Percentiles rank a stretch among this genome's conserved stretches.
phyloP scores from a whole-genome alignment of 2,888 invertebrate genomes.

The Barypeithes pellucidus region DNA sequence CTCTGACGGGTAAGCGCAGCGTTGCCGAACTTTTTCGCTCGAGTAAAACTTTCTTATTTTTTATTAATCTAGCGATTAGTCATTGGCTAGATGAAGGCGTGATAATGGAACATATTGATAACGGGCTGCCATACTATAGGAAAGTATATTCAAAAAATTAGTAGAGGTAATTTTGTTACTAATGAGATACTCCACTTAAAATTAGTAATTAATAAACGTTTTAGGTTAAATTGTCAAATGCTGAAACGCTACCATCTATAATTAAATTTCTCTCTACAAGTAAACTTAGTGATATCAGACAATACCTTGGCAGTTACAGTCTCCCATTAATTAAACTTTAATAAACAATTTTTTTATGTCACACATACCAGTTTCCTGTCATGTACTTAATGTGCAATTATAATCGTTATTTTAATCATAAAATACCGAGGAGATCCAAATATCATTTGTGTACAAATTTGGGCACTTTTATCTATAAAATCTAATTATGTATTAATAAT shows the following conservation, averaged over 20 bases:
- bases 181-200: too few relatives aligned
- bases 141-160: too few relatives aligned
- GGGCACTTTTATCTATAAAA: neutral
- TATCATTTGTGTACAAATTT: neutral
- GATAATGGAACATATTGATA: too few relatives aligned
- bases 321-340: slow-evolving; percentile 1
- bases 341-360: slow-evolving; percentile 24
- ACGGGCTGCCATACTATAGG: too few relatives aligned
- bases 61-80: too few relatives aligned
- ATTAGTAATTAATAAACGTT: neutral
- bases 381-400: neutral
- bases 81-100: too few relatives aligned
- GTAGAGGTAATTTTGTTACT: too few relatives aligned
- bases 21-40: too few relatives aligned
- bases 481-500: neutral
- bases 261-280: neutral
- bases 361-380: neutral
- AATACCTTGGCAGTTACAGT: slow-evolving; percentile 4
- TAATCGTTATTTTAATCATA: neutral
- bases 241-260: neutral
- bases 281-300: neutral
- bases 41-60: too few relatives aligned
- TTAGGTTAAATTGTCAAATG: neutral
- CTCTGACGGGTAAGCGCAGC: too few relatives aligned
- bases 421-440: neutral